A percentile compares a stretch with the other conserved stretches of the same genome.
These are phyloP conservation scores for Epistrophe grossulariae DNA, from an alignment of 2,888 invertebrate genomes.

Conservation along the genomic window DNA sequence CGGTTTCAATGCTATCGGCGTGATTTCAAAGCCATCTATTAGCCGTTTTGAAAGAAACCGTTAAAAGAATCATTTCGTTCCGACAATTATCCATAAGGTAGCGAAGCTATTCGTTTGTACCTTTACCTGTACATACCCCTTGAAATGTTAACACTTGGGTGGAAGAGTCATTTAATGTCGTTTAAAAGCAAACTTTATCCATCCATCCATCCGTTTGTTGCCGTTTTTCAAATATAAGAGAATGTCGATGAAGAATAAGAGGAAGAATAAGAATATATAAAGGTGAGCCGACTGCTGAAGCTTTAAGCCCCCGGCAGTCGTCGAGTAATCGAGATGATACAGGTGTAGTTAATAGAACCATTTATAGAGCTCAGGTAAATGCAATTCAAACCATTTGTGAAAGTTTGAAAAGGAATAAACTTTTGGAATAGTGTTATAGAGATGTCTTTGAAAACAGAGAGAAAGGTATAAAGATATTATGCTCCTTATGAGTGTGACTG, in stretches of 20 bases:
- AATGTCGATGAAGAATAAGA: not conserved
- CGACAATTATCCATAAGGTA: constrained; percentile 58
- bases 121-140: not conserved
- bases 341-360: constrained; percentile 72
- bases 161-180: constrained; percentile 66
- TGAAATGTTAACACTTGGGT: constrained; percentile 62
- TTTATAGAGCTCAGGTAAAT: constrained; percentile 58
- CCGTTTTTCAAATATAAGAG: constrained; percentile 1
- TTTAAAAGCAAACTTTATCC: constrained; percentile 68
- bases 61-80: constrained; percentile 65
- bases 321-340: constrained; percentile 62
- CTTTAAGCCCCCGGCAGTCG: constrained; percentile 20
- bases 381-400: constrained; percentile 40
- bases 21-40: constrained; percentile 51
- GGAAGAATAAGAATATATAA: constrained; percentile 14
- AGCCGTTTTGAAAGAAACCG: constrained; percentile 50
- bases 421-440: constrained; percentile 37
- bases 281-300: constrained; percentile 25
- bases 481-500: constrained; percentile 6
- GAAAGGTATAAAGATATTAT: not conserved
- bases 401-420: constrained; percentile 44
- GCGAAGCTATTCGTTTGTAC: constrained; percentile 5
- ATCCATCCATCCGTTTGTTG: constrained; percentile 43
- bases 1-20: constrained; percentile 12
- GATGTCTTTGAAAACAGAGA: constrained; percentile 27